A percentile compares a stretch with the other conserved stretches of the same genome.
Evolutionary conservation across 2,113 vertebrate genomes (phyloP).

Genomic region (Nycticorax nycticorax): DNA sequence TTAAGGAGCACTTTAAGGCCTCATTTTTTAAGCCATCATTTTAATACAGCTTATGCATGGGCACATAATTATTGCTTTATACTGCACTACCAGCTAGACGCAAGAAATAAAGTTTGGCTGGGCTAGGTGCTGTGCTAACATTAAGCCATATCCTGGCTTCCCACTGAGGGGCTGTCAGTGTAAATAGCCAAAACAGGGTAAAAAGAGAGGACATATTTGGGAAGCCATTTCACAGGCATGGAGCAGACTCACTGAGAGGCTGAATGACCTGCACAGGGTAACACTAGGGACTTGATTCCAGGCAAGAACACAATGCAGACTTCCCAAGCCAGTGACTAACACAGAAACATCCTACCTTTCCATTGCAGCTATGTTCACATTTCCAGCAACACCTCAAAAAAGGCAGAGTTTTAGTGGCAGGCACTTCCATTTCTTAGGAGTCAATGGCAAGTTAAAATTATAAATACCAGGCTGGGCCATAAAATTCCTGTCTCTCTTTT

Average conservation of each 20-base stretch:
- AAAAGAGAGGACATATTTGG: background rate
- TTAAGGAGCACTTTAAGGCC: background rate
- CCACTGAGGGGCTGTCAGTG: background rate
- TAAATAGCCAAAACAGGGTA: background rate
- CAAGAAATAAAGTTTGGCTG: background rate
- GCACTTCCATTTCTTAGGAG: background rate
- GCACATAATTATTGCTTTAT: background rate
- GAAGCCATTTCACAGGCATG: background rate
- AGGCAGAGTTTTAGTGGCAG: background rate
- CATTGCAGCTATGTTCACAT: background rate
- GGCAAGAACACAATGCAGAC: background rate
- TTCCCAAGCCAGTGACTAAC: background rate
- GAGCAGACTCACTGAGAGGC: background rate
- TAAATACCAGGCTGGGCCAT: background rate
- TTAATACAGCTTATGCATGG: conserved; percentile 1
- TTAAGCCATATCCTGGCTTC: background rate
- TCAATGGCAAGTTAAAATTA: background rate
- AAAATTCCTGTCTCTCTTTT: background rate
- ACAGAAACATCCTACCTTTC: background rate
- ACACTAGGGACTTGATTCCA: background rate
- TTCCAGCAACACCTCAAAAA: background rate
- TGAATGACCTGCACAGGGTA: background rate
- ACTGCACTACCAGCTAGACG: background rate
- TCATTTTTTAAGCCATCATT: conserved; percentile 15
- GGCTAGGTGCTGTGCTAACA: background rate